These are phyloP conservation scores for Periophthalmus magnuspinnatus DNA, from an alignment of 2,797 vertebrate species.

Conservation along the genomic window DNA sequence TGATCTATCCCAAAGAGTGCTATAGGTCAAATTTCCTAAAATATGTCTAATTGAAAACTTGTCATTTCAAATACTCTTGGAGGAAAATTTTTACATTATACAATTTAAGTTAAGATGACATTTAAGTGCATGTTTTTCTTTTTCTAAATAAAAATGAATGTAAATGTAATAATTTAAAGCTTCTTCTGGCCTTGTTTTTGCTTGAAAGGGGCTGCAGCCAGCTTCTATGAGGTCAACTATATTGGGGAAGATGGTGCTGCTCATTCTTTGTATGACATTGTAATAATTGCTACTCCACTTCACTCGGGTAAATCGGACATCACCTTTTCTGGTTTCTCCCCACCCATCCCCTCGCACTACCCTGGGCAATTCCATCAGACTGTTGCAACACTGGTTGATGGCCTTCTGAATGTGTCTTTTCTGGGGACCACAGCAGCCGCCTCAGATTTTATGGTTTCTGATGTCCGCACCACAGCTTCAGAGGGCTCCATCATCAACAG, in stretches of 20 bases:
- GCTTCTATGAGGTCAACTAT: conserved; percentile 84
- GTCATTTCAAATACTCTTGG: too few species aligned
- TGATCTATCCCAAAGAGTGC: too few species aligned
- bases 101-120: background rate
- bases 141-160: background rate
- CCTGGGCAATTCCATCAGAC: conserved; percentile 79
- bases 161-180: background rate
- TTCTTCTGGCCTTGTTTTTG: background rate
- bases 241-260: conserved; percentile 72
- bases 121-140: background rate
- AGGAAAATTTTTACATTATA: too few species aligned
- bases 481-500: conserved; percentile 78
- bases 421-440: conserved; percentile 71
- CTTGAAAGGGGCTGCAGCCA: conserved; percentile 68
- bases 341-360: conserved; percentile 78
- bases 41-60: too few species aligned
- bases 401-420: conserved; percentile 84
- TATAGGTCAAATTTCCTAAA: too few species aligned
- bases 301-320: conserved; percentile 83
- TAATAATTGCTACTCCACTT: conserved; percentile 87
- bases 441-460: conserved; percentile 66
- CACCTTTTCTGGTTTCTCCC: conserved; percentile 84
- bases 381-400: conserved; percentile 85
- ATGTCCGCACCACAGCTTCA: conserved; percentile 80
- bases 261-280: conserved; percentile 84